phyloP scores from a whole-genome alignment of 2,888 invertebrate genomes.

The Agrochola lota region DNA sequence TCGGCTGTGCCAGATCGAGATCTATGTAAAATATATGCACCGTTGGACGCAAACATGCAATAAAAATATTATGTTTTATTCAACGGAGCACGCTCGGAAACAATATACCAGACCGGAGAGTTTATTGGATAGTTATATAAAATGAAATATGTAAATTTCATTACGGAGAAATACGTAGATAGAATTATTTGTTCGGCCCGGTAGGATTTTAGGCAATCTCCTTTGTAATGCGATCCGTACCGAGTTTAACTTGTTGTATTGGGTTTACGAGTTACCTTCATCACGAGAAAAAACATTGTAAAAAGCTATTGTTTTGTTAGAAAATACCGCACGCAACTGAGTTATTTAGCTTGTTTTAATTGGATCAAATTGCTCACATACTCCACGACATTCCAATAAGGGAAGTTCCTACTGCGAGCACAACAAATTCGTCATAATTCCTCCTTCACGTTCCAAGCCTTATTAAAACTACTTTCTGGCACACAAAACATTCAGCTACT shows the following conservation, averaged over 20 bases:
- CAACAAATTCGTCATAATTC: slow-evolving; percentile 35
- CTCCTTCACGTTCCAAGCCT: slow-evolving; percentile 24
- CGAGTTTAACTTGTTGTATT: slow-evolving; percentile 39
- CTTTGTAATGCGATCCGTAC: slow-evolving; percentile 34
- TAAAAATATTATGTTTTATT: slow-evolving; percentile 87
- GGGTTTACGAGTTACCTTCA: slow-evolving; percentile 39
- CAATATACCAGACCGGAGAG: slow-evolving; percentile 80
- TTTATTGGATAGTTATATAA: slow-evolving; percentile 79
- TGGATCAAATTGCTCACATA: slow-evolving; percentile 27
- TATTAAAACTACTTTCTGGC: slow-evolving; percentile 52
- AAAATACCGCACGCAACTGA: slow-evolving; percentile 39
- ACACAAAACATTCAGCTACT: slow-evolving; percentile 35
- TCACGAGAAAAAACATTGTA: slow-evolving; percentile 17
- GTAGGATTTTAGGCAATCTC: slow-evolving; percentile 58
- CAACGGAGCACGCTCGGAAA: slow-evolving; percentile 81
- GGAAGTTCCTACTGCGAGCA: slow-evolving; percentile 20
- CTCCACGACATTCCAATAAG: slow-evolving; percentile 22
- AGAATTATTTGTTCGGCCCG: slow-evolving; percentile 60
- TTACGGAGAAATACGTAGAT: slow-evolving; percentile 61
- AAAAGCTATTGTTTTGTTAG: slow-evolving; percentile 27
- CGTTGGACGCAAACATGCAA: slow-evolving; percentile 82
- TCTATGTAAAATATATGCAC: slow-evolving; percentile 87
- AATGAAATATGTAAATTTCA: slow-evolving; percentile 73
- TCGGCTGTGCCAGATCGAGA: slow-evolving; percentile 71
- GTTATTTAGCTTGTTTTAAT: slow-evolving; percentile 38